Percentiles rank a stretch among this genome's conserved stretches.
phyloP scores from a whole-genome alignment of 2,797 vertebrate genomes.

The Liparis tanakae region DNA sequence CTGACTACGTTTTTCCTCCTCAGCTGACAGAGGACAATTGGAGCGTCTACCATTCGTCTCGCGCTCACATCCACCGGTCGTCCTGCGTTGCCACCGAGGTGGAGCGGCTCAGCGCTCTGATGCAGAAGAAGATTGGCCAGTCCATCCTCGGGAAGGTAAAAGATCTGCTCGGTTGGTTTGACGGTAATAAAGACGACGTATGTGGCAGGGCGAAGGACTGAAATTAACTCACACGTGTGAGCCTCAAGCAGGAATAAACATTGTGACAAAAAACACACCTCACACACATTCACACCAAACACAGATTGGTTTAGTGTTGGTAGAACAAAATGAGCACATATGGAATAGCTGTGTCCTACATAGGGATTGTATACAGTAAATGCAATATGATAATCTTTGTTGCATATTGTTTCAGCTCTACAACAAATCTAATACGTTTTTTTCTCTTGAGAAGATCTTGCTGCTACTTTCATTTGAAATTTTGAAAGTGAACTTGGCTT shows the following conservation, averaged over 20 bases:
- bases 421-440: no score
- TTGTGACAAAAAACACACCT: neutral
- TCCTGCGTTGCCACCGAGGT: constrained; percentile 94
- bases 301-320: no score
- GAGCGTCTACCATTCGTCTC: constrained; percentile 92
- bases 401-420: no score
- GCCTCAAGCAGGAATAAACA: neutral
- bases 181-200: neutral
- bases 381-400: neutral
- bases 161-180: neutral
- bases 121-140: constrained; percentile 93
- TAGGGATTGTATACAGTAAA: neutral
- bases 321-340: no score
- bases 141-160: constrained; percentile 94
- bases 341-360: neutral
- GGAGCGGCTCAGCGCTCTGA: constrained; percentile 87
- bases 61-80: constrained; percentile 89
- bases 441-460: no score
- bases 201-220: neutral
- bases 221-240: neutral
- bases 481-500: no score
- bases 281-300: no score
- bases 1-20: neutral
- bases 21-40: constrained; percentile 94
- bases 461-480: no score